These are phyloP conservation scores for Diorhabda elongata DNA, from an alignment of 1,140 invertebrate species.

Conservation along the genomic window DNA sequence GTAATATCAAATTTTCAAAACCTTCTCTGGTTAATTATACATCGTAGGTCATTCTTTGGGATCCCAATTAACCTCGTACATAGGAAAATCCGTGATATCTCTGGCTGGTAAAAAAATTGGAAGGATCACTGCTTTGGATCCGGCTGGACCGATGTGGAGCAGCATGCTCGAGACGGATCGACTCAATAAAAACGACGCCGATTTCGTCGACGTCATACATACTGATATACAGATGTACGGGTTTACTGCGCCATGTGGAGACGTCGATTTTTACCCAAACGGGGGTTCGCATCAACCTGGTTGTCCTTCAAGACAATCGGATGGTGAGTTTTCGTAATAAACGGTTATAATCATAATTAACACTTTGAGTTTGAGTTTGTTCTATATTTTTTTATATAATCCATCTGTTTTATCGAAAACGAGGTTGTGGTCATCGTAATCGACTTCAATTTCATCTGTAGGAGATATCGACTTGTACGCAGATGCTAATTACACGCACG, in stretches of 20 bases:
- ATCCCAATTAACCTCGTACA: conserved; percentile 68
- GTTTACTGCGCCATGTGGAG: conserved; percentile 58
- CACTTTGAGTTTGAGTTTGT: no score
- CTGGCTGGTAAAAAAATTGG: conserved; percentile 44
- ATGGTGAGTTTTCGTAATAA: no score
- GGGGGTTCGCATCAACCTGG: conserved; percentile 71
- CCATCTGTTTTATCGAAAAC: no score
- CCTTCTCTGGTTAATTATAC: conserved; percentile 35
- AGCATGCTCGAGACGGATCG: no score
- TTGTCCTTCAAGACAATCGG: conserved; percentile 47
- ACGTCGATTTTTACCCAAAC: conserved; percentile 81
- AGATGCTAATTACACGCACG: no score
- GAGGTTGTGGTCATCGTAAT: no score
- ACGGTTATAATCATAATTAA: no score
- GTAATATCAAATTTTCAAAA: no score
- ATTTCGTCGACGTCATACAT: conserved; percentile 76
- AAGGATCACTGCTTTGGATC: conserved; percentile 59
- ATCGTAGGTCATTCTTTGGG: conserved; percentile 73
- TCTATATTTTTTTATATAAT: no score
- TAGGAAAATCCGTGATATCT: conserved; percentile 51
- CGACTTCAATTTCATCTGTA: no score
- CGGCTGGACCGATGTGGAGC: conserved; percentile 59
- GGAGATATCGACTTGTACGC: no score
- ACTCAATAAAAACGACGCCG: conserved; percentile 62
- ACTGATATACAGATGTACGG: conserved; percentile 64